A percentile compares a stretch with the other conserved stretches of the same genome.
These are phyloP conservation scores for Diaphora mendica DNA, from an alignment of 2,888 invertebrate species.

Conservation along the genomic window DNA sequence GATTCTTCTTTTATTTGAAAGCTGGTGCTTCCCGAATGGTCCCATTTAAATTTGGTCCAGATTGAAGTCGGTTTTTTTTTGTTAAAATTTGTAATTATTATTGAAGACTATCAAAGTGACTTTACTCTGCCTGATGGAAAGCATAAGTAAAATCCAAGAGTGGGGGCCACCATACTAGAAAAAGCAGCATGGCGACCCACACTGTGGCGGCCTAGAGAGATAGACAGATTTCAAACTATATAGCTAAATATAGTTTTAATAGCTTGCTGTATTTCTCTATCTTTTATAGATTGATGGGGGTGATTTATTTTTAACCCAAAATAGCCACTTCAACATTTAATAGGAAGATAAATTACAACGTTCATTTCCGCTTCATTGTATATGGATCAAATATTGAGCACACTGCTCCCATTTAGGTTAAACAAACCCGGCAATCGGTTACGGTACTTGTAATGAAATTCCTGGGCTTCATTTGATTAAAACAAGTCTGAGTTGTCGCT, in stretches of 20 bases:
- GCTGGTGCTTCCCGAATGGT: too few relatives aligned
- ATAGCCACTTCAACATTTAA: background rate
- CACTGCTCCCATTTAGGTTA: conserved; percentile 36
- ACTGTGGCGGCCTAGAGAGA: too few relatives aligned
- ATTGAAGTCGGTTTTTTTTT: too few relatives aligned
- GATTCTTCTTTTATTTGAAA: too few relatives aligned
- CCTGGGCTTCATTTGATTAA: conserved; percentile 64
- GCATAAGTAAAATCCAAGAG: too few relatives aligned
- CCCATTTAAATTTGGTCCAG: too few relatives aligned
- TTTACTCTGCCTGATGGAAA: too few relatives aligned
- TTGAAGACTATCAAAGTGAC: too few relatives aligned
- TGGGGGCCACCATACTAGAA: too few relatives aligned
- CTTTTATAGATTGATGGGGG: background rate
- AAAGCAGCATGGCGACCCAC: too few relatives aligned
- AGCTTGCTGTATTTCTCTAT: background rate
- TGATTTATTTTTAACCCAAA: background rate
- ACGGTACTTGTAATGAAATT: conserved; percentile 64
- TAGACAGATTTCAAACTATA: background rate
- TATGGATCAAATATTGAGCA: conserved; percentile 9
- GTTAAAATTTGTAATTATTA: too few relatives aligned
- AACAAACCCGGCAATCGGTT: conserved; percentile 62
- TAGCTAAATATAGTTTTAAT: background rate
- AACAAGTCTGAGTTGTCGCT: conserved; percentile 51
- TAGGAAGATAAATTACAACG: conserved; percentile 13
- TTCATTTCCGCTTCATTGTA: conserved; percentile 2